These are phyloP conservation scores for Carapus acus DNA, from an alignment of 2,797 vertebrate species.

Conservation along the genomic window DNA sequence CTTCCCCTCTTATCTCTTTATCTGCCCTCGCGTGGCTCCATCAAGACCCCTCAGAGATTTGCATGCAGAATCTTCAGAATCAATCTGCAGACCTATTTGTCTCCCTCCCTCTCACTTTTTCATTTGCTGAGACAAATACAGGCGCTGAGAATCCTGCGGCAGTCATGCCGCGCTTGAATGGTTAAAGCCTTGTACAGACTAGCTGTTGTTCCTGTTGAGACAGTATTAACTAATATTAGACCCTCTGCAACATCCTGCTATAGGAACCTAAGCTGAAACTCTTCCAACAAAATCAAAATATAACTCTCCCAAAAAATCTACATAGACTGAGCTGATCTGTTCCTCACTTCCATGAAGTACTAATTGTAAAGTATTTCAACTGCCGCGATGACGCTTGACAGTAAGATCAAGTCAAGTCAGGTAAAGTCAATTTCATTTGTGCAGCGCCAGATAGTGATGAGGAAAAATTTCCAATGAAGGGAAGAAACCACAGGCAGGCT, in stretches of 20 bases:
- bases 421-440: too few relatives aligned
- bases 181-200: conserved; percentile 52
- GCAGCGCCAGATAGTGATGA: too few relatives aligned
- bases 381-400: too few relatives aligned
- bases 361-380: too few relatives aligned
- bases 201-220: conserved; percentile 37
- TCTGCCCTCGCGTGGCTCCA: conserved; percentile 48
- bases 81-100: conserved; percentile 59
- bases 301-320: too few relatives aligned
- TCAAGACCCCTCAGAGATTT: conserved; percentile 48
- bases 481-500: too few relatives aligned
- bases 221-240: conserved; percentile 31
- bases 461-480: too few relatives aligned
- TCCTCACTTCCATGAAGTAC: too few relatives aligned
- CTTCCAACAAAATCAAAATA: too few relatives aligned
- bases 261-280: too few relatives aligned
- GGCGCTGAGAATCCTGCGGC: conserved; percentile 60
- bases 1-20: conserved; percentile 40
- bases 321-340: too few relatives aligned
- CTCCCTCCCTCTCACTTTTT: conserved; percentile 64
- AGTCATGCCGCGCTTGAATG: conserved; percentile 66
- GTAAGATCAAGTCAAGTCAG: too few relatives aligned
- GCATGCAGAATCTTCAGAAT: conserved; percentile 67
- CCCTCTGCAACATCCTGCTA: conserved; percentile 22
- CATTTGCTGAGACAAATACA: conserved; percentile 70